Evolutionary conservation across 2,888 invertebrate genomes (phyloP), one percentile per base, ranked within the genome.

Genomic region (Ganaspis brasiliensis): DNA sequence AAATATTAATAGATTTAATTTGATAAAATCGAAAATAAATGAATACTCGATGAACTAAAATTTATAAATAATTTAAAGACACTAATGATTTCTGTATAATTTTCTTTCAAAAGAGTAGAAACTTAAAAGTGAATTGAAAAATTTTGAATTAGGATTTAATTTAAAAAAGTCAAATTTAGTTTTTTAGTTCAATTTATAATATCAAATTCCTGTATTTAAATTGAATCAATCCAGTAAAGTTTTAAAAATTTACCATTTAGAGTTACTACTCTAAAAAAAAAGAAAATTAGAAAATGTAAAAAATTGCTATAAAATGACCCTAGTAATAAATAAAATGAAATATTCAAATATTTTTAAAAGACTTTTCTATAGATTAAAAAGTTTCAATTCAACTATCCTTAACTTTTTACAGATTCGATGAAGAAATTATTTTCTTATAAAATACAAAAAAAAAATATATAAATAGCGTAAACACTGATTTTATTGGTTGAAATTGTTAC

Each of bases 311-410:
- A 49, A 52, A 31, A 63, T 45, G 52, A 61, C 55, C 59, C 59
- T 61, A 73, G 21, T 59, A 57, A 56, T 73, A 70, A 76, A 61
- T 78, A 78, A 37, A 73, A 49, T 56, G 12, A 72, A 61, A 49
- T 49, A 72, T 72, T 40, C 61, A 57, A 74, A 71, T 26, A 4
- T 71, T 59, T 61, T 74, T 67, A 67, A 73, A 73, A 61, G 49
- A 59, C 19, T 37, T 26, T 63, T 16, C 6, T 19, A 19, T n/a
- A n/a, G n/a, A 52, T 8, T 16, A 16, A 52, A 52, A 52, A 5
- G 19, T 19, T 52, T 31, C 31, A 31, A 31, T 31, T 31, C 31
- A 31, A 31, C 31, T 31, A 31, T 4, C 31, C 56, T 21, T 55
- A 71, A 59, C 26, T 59, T 59, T 59, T 59, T 59, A 31, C 31